These are phyloP conservation scores for Eilema depressum DNA, from an alignment of 2,888 invertebrate genomes.

Conservation along the genomic window DNA sequence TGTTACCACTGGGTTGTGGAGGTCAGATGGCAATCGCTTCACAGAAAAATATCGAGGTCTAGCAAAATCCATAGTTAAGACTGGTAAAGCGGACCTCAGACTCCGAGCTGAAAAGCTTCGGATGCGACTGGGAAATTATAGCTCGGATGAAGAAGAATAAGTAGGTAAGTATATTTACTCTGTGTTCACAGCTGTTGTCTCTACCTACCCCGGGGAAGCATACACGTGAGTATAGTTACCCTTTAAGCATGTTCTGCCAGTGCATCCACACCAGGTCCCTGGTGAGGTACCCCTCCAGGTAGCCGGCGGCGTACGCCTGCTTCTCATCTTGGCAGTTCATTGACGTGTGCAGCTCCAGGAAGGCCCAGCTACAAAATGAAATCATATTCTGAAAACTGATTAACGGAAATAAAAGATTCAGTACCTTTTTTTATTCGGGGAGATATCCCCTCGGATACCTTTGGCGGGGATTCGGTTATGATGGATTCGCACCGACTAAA, in stretches of 20 bases:
- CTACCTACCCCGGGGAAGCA: not conserved
- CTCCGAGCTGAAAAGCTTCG: too few species aligned
- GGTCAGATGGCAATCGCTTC: too few species aligned
- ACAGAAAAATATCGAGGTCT: too few species aligned
- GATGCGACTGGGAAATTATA: too few species aligned
- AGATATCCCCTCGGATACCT: too few species aligned
- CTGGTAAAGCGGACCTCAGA: too few species aligned
- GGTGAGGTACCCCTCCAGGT: slow-evolving; percentile 88
- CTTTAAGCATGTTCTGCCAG: slow-evolving; percentile 88
- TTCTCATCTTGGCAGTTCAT: slow-evolving; percentile 77
- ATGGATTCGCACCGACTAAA: too few species aligned
- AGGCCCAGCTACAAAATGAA: slow-evolving; percentile 85
- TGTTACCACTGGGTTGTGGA: too few species aligned
- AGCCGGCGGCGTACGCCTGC: slow-evolving; percentile 89
- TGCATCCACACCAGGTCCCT: slow-evolving; percentile 87
- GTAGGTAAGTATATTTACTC: too few species aligned
- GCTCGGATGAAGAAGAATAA: too few species aligned
- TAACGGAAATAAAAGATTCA: not conserved
- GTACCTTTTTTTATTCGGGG: not conserved
- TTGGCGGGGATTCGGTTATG: too few species aligned
- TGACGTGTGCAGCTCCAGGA: slow-evolving; percentile 86
- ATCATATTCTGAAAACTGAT: not conserved
- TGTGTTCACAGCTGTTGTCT: not conserved
- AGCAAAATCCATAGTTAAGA: too few species aligned
- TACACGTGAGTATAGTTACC: slow-evolving; percentile 57